Conservation (phyloP, 2,888 invertebrate species). For the Arge pagana region DNA sequence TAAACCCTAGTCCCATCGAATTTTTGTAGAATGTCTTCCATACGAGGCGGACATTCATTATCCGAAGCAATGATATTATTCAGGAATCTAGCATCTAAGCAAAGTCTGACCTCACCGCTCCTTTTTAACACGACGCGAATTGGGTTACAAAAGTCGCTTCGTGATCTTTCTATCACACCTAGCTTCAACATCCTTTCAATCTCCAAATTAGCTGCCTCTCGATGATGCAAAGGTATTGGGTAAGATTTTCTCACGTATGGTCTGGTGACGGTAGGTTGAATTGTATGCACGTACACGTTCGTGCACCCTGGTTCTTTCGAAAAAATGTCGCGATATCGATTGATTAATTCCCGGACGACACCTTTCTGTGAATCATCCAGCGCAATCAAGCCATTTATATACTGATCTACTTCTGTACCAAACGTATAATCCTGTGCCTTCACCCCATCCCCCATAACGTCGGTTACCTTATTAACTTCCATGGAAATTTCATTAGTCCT, state of each 20-base stretch:
- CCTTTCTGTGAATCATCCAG: too few relatives aligned
- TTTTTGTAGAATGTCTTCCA: constrained; percentile 28
- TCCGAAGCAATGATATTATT: constrained; percentile 39
- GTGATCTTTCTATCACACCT: constrained; percentile 37
- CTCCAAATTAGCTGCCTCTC: constrained; percentile 33
- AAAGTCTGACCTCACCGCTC: constrained; percentile 38
- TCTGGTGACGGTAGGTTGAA: constrained; percentile 30
- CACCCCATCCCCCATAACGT: constrained; percentile 18
- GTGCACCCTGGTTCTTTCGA: constrained; percentile 32
- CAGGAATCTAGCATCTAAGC: constrained; percentile 41
- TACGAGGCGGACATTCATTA: constrained; percentile 31
- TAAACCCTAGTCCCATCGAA: constrained; percentile 31
- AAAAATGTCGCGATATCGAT: constrained; percentile 25
- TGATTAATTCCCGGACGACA: constrained; percentile 11
- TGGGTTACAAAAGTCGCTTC: constrained; percentile 39
- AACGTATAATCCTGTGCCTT: too few relatives aligned
- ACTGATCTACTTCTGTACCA: too few relatives aligned
- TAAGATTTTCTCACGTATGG: constrained; percentile 35
- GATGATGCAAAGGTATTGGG: constrained; percentile 37
- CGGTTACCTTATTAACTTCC: too few relatives aligned
- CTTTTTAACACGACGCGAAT: constrained; percentile 39
- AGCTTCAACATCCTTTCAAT: constrained; percentile 35
- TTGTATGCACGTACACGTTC: constrained; percentile 33
- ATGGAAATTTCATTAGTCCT: too few relatives aligned
- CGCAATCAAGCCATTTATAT: too few relatives aligned